phyloP scores from a whole-genome alignment of 2,888 invertebrate genomes.

The Antheraea yamamai region DNA sequence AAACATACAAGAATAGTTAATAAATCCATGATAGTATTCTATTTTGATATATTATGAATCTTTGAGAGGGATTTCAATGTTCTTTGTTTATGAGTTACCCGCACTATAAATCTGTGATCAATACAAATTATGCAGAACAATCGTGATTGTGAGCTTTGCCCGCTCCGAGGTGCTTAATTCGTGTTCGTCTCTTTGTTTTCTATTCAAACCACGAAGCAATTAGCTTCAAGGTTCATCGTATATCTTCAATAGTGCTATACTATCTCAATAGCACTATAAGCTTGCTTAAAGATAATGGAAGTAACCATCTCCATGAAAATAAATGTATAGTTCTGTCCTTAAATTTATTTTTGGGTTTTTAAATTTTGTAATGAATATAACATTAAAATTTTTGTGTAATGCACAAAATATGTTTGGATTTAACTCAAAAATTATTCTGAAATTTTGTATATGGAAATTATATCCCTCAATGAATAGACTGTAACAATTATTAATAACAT shows the following conservation, averaged over 20 bases:
- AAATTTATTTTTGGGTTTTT: too few relatives aligned
- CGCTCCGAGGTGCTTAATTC: slow-evolving; percentile 45
- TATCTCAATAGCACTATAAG: background rate
- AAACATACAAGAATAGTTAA: background rate
- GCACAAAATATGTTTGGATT: too few relatives aligned
- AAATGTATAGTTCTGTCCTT: too few relatives aligned
- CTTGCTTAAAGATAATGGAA: background rate
- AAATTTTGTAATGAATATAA: too few relatives aligned
- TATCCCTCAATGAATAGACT: too few relatives aligned
- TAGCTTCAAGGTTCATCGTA: slow-evolving; percentile 52
- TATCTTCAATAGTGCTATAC: slow-evolving; percentile 3
- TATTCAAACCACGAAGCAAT: slow-evolving; percentile 57
- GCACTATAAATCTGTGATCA: slow-evolving; percentile 50
- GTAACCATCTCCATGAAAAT: background rate
- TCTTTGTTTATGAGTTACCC: slow-evolving; percentile 23
- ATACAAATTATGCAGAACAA: slow-evolving; percentile 49
- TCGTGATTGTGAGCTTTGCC: slow-evolving; percentile 50
- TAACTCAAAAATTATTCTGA: too few relatives aligned
- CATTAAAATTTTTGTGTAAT: too few relatives aligned
- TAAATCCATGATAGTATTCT: background rate
- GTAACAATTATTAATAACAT: too few relatives aligned
- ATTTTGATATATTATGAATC: slow-evolving; percentile 26
- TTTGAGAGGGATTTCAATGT: slow-evolving; percentile 40
- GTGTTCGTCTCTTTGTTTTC: slow-evolving; percentile 57
- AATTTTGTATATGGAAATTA: too few relatives aligned